Evolutionary conservation across 2,797 vertebrate species (phyloP).

Genomic region (Triplophysa yarkandensis): DNA sequence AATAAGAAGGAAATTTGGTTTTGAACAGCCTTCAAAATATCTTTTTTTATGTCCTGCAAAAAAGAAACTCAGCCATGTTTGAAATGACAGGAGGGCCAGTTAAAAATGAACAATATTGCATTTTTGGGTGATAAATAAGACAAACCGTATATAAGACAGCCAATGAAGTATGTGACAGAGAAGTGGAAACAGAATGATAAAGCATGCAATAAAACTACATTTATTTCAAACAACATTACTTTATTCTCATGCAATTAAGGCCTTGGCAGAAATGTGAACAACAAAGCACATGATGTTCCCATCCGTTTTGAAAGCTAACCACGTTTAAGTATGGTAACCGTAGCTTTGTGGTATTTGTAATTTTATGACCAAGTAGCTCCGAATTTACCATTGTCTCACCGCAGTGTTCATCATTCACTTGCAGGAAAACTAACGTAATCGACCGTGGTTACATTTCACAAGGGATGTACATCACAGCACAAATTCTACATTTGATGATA

Average conservation of each 20-base stretch:
- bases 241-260: slow-evolving; percentile 56
- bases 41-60: too few relatives aligned
- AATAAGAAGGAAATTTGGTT: too few relatives aligned
- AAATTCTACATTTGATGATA: slow-evolving; percentile 13
- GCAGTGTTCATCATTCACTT: neutral
- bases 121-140: neutral
- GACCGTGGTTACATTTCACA: neutral
- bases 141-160: slow-evolving; percentile 9
- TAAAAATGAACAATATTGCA: too few relatives aligned
- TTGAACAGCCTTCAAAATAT: too few relatives aligned
- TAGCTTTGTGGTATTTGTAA: neutral
- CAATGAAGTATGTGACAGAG: neutral
- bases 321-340: neutral
- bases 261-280: slow-evolving; percentile 41
- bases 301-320: neutral
- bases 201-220: slow-evolving; percentile 32
- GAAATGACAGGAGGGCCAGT: too few relatives aligned
- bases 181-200: slow-evolving; percentile 15
- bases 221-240: slow-evolving; percentile 32
- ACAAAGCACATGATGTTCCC: slow-evolving; percentile 29
- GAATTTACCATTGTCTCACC: neutral
- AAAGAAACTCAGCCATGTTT: too few relatives aligned
- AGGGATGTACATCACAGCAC: slow-evolving; percentile 6
- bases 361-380: neutral
- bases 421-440: neutral